Evolutionary conservation across 2,888 invertebrate species (phyloP), one percentile per base, ranked within the genome.

Genomic region (Eupithecia subfuscata): DNA sequence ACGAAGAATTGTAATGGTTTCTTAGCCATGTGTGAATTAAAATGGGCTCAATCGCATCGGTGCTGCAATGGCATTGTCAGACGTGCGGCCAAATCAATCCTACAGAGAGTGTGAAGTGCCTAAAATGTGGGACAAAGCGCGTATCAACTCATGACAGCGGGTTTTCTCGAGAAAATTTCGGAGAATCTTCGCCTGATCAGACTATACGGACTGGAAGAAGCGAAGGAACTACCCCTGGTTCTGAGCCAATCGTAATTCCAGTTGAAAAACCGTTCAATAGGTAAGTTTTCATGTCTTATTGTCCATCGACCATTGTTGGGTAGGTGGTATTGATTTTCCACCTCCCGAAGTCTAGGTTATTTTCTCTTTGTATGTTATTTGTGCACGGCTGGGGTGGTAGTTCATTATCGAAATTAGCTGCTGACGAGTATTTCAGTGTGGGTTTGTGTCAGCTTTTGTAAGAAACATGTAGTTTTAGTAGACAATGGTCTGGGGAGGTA

Each of bases 21-120:
- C 89, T 88, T 95, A 95, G 94, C 95, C 95, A 95, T 95, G 95
- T 91, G 91, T 94, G 92, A 92, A 93, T 92, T 95, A 95, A 93
- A 94, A 98, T 98, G 98, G 98, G 98, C 95, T 98, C 98, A 92
- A 98, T 98, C 95, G 98, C 98, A 95, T 98, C 98, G 92, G 98
- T 98, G 95, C 96, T 98, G 93, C 98, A 98, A 96, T 98, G 98
- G 98, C 97, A 97, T 95, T 98, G 98, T 96, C 96, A 96, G 92
- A 96, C 96, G 94, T 98, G 98, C 95, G 96, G 97, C 95, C 96
- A 97, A 94, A 98, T 98, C 94, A 98, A 98, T 93, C 97, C 98
- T 83, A 98, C 97, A 81, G 98, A 98, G 95, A 96, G 97, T 92
- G 95, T 96, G 85, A 97, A 96, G 95, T 98, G 98, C 94, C 96